phyloP scores from a whole-genome alignment of 2,113 vertebrate genomes.

The Platichthys stellatus region DNA sequence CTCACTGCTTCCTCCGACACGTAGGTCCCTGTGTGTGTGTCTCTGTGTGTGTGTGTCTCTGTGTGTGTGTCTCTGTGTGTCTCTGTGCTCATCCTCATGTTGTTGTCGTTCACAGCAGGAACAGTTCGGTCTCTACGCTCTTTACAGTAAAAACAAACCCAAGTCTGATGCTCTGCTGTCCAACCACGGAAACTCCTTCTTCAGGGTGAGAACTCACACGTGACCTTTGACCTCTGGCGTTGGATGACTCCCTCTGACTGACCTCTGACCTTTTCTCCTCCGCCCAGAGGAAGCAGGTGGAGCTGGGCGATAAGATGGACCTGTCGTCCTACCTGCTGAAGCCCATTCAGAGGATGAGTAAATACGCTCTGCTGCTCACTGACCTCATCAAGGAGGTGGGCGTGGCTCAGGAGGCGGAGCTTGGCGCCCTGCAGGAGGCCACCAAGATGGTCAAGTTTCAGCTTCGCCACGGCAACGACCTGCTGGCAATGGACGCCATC shows the following conservation, averaged over 20 bases:
- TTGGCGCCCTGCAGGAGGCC: constrained; percentile 84
- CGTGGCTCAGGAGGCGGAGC: constrained; percentile 85
- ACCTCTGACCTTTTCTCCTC: constrained; percentile 1
- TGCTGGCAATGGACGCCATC: constrained; percentile 97
- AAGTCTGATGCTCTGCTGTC: constrained; percentile 84
- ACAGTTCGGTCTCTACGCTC: constrained; percentile 86
- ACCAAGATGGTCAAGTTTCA: constrained; percentile 94
- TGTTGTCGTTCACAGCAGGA: constrained; percentile 79
- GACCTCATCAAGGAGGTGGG: constrained; percentile 93
- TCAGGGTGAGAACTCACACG: constrained; percentile 78
- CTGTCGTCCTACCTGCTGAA: constrained; percentile 95
- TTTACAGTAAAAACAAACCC: constrained; percentile 92
- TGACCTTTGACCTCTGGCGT: not conserved
- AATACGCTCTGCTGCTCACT: constrained; percentile 91
- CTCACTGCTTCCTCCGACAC: constrained; percentile 93
- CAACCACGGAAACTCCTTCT: constrained; percentile 84
- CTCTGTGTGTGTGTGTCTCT: too few species aligned
- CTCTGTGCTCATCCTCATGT: not conserved
- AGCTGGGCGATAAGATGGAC: constrained; percentile 94
- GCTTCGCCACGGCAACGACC: constrained; percentile 93
- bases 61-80: not conserved
- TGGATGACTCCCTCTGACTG: not conserved
- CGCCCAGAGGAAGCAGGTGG: constrained; percentile 89
- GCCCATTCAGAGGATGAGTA: constrained; percentile 96
- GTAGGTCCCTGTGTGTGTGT: constrained; percentile 64